A percentile compares a stretch with the other conserved stretches of the same genome.
These are phyloP conservation scores for Onychostruthus taczanowskii DNA, from an alignment of 2,113 vertebrate genomes.

Conservation along the genomic window DNA sequence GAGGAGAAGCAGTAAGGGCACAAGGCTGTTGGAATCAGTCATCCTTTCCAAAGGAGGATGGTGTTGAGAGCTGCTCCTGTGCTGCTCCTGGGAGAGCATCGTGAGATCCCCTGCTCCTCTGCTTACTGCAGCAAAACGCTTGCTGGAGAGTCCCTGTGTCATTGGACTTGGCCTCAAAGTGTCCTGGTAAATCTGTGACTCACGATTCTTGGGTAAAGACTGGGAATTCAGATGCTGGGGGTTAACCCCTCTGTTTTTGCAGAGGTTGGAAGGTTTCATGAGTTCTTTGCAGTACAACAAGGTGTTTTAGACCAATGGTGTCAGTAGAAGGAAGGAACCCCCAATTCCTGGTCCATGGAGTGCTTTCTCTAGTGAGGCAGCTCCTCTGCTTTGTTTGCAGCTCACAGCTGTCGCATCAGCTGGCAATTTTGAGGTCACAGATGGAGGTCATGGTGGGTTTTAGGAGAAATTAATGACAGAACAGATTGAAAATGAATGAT, in stretches of 20 bases:
- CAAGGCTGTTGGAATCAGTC: not conserved
- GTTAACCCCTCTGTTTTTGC: not conserved
- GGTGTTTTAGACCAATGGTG: not conserved
- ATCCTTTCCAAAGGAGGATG: not conserved
- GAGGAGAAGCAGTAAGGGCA: not conserved
- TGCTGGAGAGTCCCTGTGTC: not conserved
- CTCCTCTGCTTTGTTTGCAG: not conserved
- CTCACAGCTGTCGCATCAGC: conserved; percentile 1
- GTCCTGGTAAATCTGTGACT: not conserved
- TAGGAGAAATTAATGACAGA: not conserved
- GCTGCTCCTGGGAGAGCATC: not conserved
- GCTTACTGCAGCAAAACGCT: not conserved
- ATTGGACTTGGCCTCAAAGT: not conserved
- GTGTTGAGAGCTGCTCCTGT: not conserved
- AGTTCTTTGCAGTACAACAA: not conserved
- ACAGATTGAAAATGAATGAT: not conserved
- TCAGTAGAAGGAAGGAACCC: accelerated
- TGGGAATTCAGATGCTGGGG: not conserved
- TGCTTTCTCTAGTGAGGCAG: not conserved
- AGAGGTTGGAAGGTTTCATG: not conserved
- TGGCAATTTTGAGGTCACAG: not conserved
- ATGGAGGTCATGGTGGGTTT: not conserved
- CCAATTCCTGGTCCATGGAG: not conserved
- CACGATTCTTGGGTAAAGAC: not conserved
- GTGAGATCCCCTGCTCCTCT: not conserved